Evolutionary conservation across 2,888 invertebrate genomes (phyloP).

Genomic region (Julus scanicus): DNA sequence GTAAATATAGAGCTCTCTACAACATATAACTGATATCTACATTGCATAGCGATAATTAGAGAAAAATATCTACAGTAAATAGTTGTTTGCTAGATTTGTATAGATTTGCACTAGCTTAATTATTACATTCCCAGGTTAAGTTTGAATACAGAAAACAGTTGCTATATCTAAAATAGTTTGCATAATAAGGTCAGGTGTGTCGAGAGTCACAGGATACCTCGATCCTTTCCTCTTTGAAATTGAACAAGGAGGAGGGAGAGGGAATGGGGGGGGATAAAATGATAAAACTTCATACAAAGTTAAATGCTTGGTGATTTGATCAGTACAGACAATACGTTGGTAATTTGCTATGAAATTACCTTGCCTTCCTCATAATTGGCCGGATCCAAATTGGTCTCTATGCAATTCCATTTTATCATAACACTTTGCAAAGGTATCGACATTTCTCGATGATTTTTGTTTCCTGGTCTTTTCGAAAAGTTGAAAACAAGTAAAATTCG

Average conservation of each 20-base stretch:
- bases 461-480: neutral
- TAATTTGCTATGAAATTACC: neutral
- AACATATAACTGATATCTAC: too few species aligned
- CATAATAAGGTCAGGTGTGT: neutral
- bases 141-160: neutral
- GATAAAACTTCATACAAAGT: neutral
- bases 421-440: slow-evolving; percentile 31
- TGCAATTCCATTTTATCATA: slow-evolving; percentile 13
- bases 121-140: too few species aligned
- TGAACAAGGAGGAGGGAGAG: neutral
- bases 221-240: neutral
- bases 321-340: neutral
- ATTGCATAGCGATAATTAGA: too few species aligned
- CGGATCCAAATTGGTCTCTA: neutral
- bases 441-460: neutral
- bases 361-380: neutral
- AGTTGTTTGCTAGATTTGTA: too few species aligned
- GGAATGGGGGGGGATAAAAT: neutral
- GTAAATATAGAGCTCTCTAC: too few species aligned
- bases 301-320: neutral
- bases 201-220: neutral
- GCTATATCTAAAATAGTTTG: neutral
- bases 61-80: too few species aligned
- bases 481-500: neutral
- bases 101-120: too few species aligned